A percentile compares a stretch with the other conserved stretches of the same genome.
phyloP scores from a whole-genome alignment of 2,113 vertebrate genomes.

The Chrysochloris asiatica region DNA sequence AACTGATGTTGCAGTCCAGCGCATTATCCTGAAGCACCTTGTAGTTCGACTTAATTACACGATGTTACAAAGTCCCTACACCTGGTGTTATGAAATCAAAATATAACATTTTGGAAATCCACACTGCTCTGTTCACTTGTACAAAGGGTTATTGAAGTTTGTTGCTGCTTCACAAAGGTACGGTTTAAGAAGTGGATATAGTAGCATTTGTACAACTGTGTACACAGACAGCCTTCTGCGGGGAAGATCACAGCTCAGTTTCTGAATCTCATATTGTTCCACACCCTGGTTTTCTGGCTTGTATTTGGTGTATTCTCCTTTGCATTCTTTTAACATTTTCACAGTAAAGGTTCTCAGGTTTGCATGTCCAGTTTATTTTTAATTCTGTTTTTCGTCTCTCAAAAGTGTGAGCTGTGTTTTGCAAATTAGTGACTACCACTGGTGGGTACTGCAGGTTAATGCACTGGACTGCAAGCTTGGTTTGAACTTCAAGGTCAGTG shows the following conservation, averaged over 20 bases:
- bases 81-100: background rate
- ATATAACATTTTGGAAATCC: background rate
- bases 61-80: background rate
- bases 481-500: too few species aligned
- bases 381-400: too few species aligned
- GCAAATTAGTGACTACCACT: too few species aligned
- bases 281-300: background rate
- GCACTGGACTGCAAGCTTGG: too few species aligned
- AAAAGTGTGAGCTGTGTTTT: too few species aligned
- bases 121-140: background rate
- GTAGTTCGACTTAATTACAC: background rate
- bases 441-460: too few species aligned
- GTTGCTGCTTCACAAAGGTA: background rate
- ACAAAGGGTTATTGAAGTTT: background rate
- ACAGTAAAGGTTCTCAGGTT: background rate
- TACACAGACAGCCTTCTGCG: background rate
- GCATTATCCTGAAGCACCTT: too few species aligned
- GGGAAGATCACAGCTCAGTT: background rate
- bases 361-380: background rate
- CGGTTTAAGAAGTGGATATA: background rate
- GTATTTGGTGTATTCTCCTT: background rate
- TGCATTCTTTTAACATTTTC: background rate
- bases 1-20: too few species aligned
- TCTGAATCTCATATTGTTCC: background rate
- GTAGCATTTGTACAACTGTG: background rate